Evolutionary conservation across 2,888 invertebrate species (phyloP), one percentile per base, ranked within the genome.

Genomic region (Oeneis ivallda): DNA sequence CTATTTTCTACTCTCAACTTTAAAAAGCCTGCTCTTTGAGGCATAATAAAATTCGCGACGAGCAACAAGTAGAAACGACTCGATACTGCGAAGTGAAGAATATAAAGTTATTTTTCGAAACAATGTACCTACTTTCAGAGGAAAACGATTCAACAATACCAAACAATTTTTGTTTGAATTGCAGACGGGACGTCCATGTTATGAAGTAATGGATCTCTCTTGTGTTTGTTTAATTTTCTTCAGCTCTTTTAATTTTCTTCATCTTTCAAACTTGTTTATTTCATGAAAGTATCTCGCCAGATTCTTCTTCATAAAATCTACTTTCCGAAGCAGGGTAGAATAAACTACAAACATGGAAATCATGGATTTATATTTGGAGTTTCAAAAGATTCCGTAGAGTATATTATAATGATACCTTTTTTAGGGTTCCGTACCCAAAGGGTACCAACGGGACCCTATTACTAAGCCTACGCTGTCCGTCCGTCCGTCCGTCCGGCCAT

Each of bases 41-140:
- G 50, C 47, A 32, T 63, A 62, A 66, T 67, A 59, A 60, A 64
- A 64, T 69, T 62, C 62, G 39, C 65, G 62, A 56, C 65, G 57
- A 65, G 64, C 65, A 71, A 71, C 67, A 69, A 72, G 68, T 70
- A 59, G 67, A 72, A 66, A 67, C 54, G 57, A 67, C 45, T 65
- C 57, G 58, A 65, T 65, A 70, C 47, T 43, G 52, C 60, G 45
- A 47, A 68, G 61, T 15, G 63, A 64, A 67, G 65, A 64, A 71
- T 67, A 69, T 69, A 64, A 70, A 26, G 26, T 67, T 64, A 8
- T 69, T 70, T 68, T 68, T 67, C 57, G 52, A 60, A 67, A 70
- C 65, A 72, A 71, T 70, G 64, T 70, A 66, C 52, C 47, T 26
- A 26, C 26, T 57, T 61, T 54, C 61, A 67, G 66, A 62, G 64